phyloP scores from a whole-genome alignment of 2,888 invertebrate genomes.

The Hybos culiciformis region DNA sequence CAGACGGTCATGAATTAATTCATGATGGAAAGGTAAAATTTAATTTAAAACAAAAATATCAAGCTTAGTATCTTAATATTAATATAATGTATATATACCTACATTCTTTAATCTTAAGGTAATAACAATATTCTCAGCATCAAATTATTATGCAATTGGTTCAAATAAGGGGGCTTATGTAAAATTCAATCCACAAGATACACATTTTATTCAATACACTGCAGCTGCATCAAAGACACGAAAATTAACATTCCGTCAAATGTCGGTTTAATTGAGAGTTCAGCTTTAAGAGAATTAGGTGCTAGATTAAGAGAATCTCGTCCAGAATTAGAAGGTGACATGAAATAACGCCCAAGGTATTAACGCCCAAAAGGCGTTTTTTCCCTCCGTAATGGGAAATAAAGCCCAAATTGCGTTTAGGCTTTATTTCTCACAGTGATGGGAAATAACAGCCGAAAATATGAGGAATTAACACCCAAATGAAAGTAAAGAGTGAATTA shows the following conservation, averaged over 20 bases:
- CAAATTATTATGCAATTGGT: conserved; percentile 91
- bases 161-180: conserved; percentile 89
- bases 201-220: conserved; percentile 81
- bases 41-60: background rate
- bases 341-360: no score
- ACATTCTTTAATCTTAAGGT: no score
- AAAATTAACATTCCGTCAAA: conserved; percentile 62
- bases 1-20: conserved; percentile 77
- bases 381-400: no score
- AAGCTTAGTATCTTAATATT: background rate
- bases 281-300: conserved; percentile 71
- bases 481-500: no score
- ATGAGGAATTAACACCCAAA: no score
- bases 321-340: conserved; percentile 52
- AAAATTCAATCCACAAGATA: conserved; percentile 62
- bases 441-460: no score
- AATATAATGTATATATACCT: no score
- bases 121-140: conserved; percentile 89
- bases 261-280: conserved; percentile 73
- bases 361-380: no score
- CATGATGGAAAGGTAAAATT: conserved; percentile 73
- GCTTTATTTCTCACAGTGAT: no score
- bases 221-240: conserved; percentile 59
- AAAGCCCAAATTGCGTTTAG: no score
- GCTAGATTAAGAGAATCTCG: conserved; percentile 62